phyloP scores from a whole-genome alignment of 2,888 invertebrate species.

The Amiota minor region DNA sequence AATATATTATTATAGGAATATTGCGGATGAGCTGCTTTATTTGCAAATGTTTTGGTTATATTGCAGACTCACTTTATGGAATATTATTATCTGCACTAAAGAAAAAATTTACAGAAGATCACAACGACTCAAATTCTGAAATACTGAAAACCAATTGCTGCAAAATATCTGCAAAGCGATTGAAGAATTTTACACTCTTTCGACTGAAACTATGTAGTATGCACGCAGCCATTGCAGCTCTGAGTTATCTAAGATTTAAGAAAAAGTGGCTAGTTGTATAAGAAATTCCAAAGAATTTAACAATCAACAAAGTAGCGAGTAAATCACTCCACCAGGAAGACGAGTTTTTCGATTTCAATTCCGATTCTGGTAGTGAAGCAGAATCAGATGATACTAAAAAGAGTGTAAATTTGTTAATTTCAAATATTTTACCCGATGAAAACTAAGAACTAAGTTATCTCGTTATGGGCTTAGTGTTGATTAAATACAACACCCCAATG shows the following conservation, averaged over 20 bases:
- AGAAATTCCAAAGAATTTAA: too few species aligned
- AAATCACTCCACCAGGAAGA: too few species aligned
- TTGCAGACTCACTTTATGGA: conserved; percentile 28
- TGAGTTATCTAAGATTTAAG: conserved; percentile 18
- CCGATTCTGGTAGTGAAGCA: too few species aligned
- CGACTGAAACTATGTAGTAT: conserved; percentile 22
- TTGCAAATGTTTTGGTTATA: conserved; percentile 30
- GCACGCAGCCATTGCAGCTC: conserved; percentile 22
- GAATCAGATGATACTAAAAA: too few species aligned
- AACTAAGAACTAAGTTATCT: too few species aligned
- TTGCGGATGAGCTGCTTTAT: conserved; percentile 22
- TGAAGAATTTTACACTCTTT: conserved; percentile 17
- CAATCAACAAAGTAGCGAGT: too few species aligned
- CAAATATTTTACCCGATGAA: too few species aligned
- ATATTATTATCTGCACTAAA: conserved; percentile 27
- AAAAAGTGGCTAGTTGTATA: not conserved
- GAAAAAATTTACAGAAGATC: conserved; percentile 14
- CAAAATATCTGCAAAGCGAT: conserved; percentile 17
- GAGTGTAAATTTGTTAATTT: too few species aligned
- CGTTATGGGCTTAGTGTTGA: too few species aligned
- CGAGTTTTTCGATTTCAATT: too few species aligned
- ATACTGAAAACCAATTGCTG: conserved; percentile 12
- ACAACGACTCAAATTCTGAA: conserved; percentile 17
- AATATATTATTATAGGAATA: conserved; percentile 33
- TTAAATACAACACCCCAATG: too few species aligned